Base-by-base conservation (phyloP, 1,140 invertebrate genomes). In the Holotrichia oblita region DNA sequence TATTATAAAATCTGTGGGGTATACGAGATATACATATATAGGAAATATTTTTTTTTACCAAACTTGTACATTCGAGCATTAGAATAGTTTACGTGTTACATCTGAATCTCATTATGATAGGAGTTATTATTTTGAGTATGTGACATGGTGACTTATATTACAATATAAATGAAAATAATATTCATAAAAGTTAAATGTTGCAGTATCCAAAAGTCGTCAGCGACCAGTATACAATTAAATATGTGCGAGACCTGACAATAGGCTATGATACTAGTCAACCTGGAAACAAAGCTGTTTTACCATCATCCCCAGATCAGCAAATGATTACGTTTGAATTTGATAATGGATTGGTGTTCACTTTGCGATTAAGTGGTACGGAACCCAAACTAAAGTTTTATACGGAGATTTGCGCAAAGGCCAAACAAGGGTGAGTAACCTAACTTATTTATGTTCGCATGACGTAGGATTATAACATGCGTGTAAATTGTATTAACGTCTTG, bases 311-410 rank as follows among this genome's bases (percentile, higher is more conserved):
- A 78, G 91, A 91, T 40, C 91, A 92, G 79, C 94, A 98, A 88
- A 99, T 99, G 98, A 94, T 99, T n/a, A 98, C 97, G 1, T 98
- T 99, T 86, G 92, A 91, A 14, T 98, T 99, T 87, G 89, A 91
- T 72, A 97, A 97, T 88, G 97, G 96, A 2, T 91, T 96, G 80
- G 92, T 95, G 8, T 90, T 94, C 0, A 99, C 97, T 0, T 87
- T 99, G 8, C 91, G 99, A 81, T 98, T 98, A 0, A 99, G 97
- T 89, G 99, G 99, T 20, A 99, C 99, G 0, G 99, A 99, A 87
- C 98, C 98, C 17, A 99, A 99, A 89, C 91, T 99, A 78, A 99
- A 99, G 89, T 99, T 98, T 87, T 99, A 99, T 87, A 95, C 95
- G 0, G 98, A 99, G 88, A 89, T 98, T 61, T 93, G 94, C 82